Percentiles rank a stretch among this genome's conserved stretches.
These are phyloP conservation scores for Girardinus metallicus DNA, from an alignment of 2,797 vertebrate species.

Conservation along the genomic window DNA sequence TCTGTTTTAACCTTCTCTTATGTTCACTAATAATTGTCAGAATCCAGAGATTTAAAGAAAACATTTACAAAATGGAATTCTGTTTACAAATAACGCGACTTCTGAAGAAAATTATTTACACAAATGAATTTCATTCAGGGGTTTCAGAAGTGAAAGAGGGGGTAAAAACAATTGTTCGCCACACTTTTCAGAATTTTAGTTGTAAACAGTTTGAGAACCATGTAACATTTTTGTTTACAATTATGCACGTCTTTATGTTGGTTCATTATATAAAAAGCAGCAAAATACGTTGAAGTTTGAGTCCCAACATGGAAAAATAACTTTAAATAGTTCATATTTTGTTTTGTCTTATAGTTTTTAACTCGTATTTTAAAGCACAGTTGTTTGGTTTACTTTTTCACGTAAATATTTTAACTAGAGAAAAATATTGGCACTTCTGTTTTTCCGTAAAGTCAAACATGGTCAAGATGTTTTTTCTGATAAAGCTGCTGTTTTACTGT, in stretches of 20 bases:
- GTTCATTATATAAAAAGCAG: neutral
- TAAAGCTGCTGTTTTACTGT: neutral
- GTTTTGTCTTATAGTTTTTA: neutral
- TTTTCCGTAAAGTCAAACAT: neutral
- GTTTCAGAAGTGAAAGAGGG: neutral
- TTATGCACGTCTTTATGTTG: neutral
- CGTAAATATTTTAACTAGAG: neutral
- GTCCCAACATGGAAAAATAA: neutral
- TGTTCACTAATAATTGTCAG: neutral
- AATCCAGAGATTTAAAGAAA: neutral
- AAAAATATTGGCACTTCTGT: neutral
- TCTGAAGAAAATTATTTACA: neutral
- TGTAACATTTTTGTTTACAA: neutral
- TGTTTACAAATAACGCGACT: neutral
- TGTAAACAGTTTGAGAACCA: neutral
- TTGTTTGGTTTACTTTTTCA: neutral
- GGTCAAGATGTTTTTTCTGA: neutral
- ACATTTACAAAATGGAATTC: neutral
- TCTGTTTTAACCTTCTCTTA: neutral
- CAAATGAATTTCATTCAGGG: neutral
- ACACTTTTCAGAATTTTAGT: neutral
- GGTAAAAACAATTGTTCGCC: neutral
- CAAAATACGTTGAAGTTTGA: neutral
- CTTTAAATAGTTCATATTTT: neutral
- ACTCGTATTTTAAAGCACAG: neutral